Percentiles rank a stretch among this genome's conserved stretches.
Evolutionary conservation across 2,797 vertebrate species (phyloP).

Genomic region (Galagoides demidoff): DNA sequence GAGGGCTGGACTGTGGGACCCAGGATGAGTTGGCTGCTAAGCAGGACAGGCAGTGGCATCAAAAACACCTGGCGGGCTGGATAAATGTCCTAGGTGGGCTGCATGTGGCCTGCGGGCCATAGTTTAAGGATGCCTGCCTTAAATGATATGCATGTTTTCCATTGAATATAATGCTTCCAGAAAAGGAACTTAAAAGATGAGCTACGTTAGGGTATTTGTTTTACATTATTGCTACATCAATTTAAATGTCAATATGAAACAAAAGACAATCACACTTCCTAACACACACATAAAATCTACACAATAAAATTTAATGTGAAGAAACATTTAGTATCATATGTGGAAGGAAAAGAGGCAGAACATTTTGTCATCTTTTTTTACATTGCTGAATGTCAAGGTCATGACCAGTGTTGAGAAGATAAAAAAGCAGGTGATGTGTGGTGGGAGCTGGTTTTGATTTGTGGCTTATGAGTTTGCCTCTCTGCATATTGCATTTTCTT

Average conservation of each 20-base stretch:
- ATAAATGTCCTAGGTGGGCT: too few species aligned
- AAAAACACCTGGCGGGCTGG: too few species aligned
- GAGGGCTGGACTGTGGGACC: too few species aligned
- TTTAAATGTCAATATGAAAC: slow-evolving; percentile 1
- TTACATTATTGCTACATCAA: neutral
- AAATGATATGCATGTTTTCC: neutral
- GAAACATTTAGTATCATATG: neutral
- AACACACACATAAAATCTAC: neutral
- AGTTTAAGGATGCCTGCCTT: neutral
- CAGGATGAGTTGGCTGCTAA: too few species aligned
- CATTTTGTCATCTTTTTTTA: slow-evolving; percentile 2
- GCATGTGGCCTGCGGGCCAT: too few species aligned
- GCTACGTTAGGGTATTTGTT: neutral
- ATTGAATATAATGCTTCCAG: neutral
- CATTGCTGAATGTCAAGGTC: neutral
- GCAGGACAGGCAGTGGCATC: too few species aligned
- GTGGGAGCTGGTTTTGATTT: neutral
- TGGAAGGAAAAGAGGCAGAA: slow-evolving; percentile 12
- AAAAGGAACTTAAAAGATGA: neutral
- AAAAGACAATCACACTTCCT: neutral
- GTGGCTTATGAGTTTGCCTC: neutral
- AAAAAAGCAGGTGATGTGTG: neutral
- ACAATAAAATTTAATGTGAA: neutral
- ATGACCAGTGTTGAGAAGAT: neutral
- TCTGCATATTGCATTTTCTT: neutral